phyloP scores from a whole-genome alignment of 2,797 vertebrate genomes.

The Micropoecilia bifurca region DNA sequence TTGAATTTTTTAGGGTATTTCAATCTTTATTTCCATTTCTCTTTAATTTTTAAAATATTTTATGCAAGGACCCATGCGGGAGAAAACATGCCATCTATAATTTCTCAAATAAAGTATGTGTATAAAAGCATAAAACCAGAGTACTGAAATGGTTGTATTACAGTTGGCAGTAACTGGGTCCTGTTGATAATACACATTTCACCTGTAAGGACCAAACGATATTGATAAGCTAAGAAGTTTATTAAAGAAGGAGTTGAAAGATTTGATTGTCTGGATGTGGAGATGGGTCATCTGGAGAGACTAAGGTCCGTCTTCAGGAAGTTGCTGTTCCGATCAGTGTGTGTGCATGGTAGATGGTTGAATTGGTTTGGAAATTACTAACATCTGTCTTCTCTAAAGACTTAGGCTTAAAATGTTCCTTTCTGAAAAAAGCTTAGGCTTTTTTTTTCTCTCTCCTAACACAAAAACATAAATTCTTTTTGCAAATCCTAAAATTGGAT shows the following conservation, averaged over 20 bases:
- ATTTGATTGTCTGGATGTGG: background rate
- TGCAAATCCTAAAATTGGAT: background rate
- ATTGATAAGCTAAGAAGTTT: background rate
- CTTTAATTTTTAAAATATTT: background rate
- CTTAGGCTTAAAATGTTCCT: background rate
- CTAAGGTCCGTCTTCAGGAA: background rate
- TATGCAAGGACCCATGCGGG: background rate
- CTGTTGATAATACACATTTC: background rate
- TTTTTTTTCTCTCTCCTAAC: background rate
- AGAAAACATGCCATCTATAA: background rate
- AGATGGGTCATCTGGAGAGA: background rate
- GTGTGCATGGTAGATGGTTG: background rate
- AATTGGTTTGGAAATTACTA: background rate
- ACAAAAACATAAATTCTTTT: background rate
- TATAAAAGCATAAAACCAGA: background rate
- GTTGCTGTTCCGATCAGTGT: background rate
- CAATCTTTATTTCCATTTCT: constrained; percentile 10
- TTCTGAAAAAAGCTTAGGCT: background rate
- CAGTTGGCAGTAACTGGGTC: background rate
- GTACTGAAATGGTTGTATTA: background rate
- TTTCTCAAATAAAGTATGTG: background rate
- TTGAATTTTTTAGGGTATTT: constrained; percentile 44
- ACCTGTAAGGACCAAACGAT: too few species aligned
- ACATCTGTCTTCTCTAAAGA: background rate
- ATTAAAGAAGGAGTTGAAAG: background rate